Conservation (phyloP, 2,113 vertebrate genomes). For the Labeo catla region DNA sequence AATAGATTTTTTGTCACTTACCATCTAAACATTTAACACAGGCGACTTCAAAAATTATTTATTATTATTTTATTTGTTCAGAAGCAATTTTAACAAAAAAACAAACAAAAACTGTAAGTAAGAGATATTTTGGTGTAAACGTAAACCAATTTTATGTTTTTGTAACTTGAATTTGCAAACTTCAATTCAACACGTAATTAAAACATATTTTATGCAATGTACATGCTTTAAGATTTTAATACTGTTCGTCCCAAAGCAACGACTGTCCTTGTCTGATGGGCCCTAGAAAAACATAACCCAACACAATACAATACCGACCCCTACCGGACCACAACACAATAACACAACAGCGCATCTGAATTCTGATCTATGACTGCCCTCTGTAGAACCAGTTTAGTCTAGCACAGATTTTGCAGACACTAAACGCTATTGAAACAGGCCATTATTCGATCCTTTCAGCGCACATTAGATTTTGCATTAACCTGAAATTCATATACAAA, state of each 20-base stretch:
- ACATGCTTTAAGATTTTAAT: neutral
- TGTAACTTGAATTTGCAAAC: neutral
- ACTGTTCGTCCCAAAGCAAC: neutral
- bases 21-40: neutral
- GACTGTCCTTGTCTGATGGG: neutral
- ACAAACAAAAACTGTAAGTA: too few relatives aligned
- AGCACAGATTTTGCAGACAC: conserved; percentile 20
- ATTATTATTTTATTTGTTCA: neutral
- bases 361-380: conserved; percentile 59
- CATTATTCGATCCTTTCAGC: neutral
- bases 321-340: neutral
- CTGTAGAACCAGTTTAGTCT: conserved; percentile 30
- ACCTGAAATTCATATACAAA: neutral
- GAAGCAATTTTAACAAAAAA: neutral
- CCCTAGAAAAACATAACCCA: neutral
- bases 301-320: neutral
- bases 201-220: neutral
- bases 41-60: neutral
- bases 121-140: neutral
- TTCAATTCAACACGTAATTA: neutral
- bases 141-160: neutral
- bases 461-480: neutral
- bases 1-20: neutral
- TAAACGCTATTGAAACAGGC: conserved; percentile 1
- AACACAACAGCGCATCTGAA: neutral